Evolutionary conservation across 2,113 vertebrate genomes (phyloP), one percentile per base, ranked within the genome.

Genomic region (Amphiprion percula): DNA sequence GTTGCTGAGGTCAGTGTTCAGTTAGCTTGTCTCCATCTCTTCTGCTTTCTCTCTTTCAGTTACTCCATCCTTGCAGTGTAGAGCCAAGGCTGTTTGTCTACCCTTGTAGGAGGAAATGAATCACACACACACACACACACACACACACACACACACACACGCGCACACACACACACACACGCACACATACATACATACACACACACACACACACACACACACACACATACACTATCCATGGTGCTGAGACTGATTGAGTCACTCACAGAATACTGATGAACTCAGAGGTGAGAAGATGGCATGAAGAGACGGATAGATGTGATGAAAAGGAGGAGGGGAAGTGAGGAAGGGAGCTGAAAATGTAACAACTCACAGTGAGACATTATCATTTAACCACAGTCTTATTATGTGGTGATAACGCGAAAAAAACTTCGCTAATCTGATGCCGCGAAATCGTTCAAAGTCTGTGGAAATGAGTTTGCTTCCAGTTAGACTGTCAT

Each of bases 201-300:
- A 21, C 21, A 21, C 21, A 52, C 56, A 61, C 78, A 56, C 15
- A 63, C 73, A 59, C 21, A 21, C 21, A 21, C 21, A 21, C 21
- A 21, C 21, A 52, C 56, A 61, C 78, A 56, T 16, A 63, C 73
- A 59, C 21, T 19, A 44, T 87, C 85, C 63, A 67, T 37, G 64
- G 67, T 49, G 75, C 79, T 75, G 74, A 77, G 75, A 75, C 75
- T 65, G 75, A 85, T 58, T 79, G 80, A 85, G 70, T 89, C 82
- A 82, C 77, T 77, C 72, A 62, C 66, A 75, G 87, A 92, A 90
- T 87, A 82, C 80, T 77, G 86, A 89, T 92, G 86, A 89, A 85
- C 46, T 80, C 74, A 46, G 62, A 81, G 75, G 79, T 63, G 67
- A 86, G 30, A 74, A 61, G 80, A 59, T 64, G 41, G 61, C 64